Evolutionary conservation across 2,888 invertebrate genomes (phyloP).

Genomic region (Orchestes rusci): DNA sequence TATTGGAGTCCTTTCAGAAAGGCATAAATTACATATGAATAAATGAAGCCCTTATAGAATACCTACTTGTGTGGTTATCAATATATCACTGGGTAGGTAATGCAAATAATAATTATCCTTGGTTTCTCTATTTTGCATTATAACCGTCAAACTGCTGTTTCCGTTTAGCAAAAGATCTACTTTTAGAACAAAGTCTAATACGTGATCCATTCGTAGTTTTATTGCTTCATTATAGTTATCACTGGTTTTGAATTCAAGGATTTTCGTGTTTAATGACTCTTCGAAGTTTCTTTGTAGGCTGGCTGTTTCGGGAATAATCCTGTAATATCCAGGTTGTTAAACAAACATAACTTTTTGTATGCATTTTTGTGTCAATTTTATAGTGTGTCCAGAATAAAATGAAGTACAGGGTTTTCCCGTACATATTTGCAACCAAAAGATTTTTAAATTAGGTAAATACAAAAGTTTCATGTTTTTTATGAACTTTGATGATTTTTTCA

Average conservation of each 20-base stretch:
- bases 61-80: constrained; percentile 64
- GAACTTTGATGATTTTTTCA: too few relatives aligned
- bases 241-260: constrained; percentile 66
- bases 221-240: constrained; percentile 64
- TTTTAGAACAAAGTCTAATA: constrained; percentile 68
- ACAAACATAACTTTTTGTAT: background rate
- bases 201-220: constrained; percentile 59
- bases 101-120: constrained; percentile 74
- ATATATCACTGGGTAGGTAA: constrained; percentile 68
- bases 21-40: constrained; percentile 2
- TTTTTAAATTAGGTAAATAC: too few relatives aligned
- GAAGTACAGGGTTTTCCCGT: too few relatives aligned
- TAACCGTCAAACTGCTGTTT: constrained; percentile 76
- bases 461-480: too few relatives aligned
- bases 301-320: constrained; percentile 68
- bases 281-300: constrained; percentile 57
- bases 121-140: constrained; percentile 69
- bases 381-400: too few relatives aligned
- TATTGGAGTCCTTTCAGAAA: constrained; percentile 57
- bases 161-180: constrained; percentile 64
- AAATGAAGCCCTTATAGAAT: background rate
- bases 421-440: too few relatives aligned
- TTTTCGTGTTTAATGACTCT: constrained; percentile 50
- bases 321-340: constrained; percentile 43
- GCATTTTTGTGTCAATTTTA: background rate